Evolutionary conservation across 2,113 vertebrate genomes (phyloP).

Genomic region (Heptranchias perlo): DNA sequence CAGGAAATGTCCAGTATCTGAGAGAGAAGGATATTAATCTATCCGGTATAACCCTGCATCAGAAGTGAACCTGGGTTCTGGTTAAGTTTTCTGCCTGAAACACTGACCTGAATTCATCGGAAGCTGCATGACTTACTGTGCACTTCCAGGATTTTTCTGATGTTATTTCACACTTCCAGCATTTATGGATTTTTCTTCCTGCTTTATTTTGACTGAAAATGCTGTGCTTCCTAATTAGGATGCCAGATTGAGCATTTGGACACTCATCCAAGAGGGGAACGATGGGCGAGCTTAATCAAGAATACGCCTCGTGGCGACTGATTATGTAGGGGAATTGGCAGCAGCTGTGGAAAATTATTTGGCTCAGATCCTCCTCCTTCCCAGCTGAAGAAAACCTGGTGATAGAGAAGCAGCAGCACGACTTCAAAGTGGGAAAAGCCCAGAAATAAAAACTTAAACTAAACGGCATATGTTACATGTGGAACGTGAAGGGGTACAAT

Average conservation of each 20-base stretch:
- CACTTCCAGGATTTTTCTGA: background rate
- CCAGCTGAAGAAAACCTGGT: background rate
- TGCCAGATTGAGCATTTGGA: slow-evolving; percentile 11
- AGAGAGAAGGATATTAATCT: background rate
- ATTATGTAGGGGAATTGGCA: background rate
- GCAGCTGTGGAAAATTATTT: background rate
- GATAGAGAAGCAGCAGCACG: too few species aligned
- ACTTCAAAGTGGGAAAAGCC: background rate
- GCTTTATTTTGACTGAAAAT: background rate
- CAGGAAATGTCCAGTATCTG: background rate
- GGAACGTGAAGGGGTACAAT: background rate
- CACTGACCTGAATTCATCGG: background rate
- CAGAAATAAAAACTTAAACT: background rate
- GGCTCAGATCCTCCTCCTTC: background rate
- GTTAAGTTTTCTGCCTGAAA: background rate
- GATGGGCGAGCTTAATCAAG: background rate
- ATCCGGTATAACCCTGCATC: background rate
- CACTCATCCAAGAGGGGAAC: background rate
- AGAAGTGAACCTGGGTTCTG: background rate
- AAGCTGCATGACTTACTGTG: background rate
- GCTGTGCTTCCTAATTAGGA: background rate
- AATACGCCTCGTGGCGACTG: background rate
- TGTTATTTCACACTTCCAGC: background rate
- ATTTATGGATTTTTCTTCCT: background rate
- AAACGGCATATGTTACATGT: background rate